Evolutionary conservation across 2,113 vertebrate species (phyloP).

Genomic region (Bungarus multicinctus): DNA sequence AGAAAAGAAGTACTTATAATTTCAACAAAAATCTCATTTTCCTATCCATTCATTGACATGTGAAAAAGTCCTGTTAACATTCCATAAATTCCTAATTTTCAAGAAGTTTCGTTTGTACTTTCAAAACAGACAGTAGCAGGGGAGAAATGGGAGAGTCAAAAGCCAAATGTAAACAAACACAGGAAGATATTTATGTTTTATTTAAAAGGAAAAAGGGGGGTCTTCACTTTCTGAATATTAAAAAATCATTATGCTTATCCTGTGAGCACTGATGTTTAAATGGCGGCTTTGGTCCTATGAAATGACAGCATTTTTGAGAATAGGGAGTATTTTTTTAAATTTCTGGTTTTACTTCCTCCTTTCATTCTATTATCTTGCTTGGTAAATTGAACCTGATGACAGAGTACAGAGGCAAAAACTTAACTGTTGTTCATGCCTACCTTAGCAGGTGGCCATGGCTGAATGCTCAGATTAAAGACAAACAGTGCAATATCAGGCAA

Average conservation of each 20-base stretch:
- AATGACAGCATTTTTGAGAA: background rate
- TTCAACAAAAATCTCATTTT: background rate
- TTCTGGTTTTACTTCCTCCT: background rate
- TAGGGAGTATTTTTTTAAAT: background rate
- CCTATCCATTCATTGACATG: background rate
- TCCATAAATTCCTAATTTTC: background rate
- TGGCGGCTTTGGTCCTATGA: background rate
- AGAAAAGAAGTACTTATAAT: fast-evolving
- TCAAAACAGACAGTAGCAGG: background rate
- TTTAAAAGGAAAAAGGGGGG: background rate
- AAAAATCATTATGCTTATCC: background rate
- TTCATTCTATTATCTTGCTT: background rate
- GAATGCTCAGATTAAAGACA: background rate
- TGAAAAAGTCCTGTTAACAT: background rate
- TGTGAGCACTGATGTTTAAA: background rate
- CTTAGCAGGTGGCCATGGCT: background rate
- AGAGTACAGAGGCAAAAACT: background rate
- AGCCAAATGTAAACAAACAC: background rate
- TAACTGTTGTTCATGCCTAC: background rate
- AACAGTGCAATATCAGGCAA: background rate
- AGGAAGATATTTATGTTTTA: background rate
- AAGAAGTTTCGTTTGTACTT: background rate
- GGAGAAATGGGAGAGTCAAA: background rate
- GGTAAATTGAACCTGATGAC: background rate
- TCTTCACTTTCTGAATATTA: background rate